Percentiles rank a stretch among this genome's conserved stretches.
phyloP scores from a whole-genome alignment of 2,797 vertebrate species.

The Decapterus maruadsi region DNA sequence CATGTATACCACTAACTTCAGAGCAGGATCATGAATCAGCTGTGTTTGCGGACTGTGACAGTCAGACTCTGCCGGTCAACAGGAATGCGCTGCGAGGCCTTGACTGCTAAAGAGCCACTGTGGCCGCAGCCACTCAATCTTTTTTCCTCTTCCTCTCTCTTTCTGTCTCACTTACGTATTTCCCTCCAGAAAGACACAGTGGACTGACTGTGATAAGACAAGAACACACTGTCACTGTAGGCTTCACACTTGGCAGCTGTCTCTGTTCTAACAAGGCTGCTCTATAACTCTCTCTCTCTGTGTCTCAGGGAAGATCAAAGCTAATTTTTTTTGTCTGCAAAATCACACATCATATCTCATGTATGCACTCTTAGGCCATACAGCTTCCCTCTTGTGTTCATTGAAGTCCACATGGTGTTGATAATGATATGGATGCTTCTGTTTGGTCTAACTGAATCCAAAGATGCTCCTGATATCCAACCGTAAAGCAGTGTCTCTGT shows the following conservation, averaged over 20 bases:
- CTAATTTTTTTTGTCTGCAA: conserved; percentile 24
- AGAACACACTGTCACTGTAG: conserved; percentile 46
- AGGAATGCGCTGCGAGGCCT: conserved; percentile 61
- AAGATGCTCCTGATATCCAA: no score
- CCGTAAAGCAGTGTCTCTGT: no score
- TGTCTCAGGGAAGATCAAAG: conserved; percentile 28
- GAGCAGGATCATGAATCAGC: conserved; percentile 60
- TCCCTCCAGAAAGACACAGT: conserved; percentile 30
- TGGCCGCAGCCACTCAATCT: conserved; percentile 26
- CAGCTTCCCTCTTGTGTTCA: background rate
- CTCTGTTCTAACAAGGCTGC: conserved; percentile 49
- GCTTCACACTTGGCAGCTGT: conserved; percentile 57
- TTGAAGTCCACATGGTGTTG: conserved; percentile 13
- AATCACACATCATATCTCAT: background rate
- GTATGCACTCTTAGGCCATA: background rate
- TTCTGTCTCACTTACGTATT: conserved; percentile 34
- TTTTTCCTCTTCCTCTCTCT: conserved; percentile 53
- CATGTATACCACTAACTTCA: conserved; percentile 30
- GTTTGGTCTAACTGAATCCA: no score
- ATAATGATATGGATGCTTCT: conserved; percentile 6
- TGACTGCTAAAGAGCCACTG: conserved; percentile 42
- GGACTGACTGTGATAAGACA: conserved; percentile 35
- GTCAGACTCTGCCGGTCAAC: conserved; percentile 49
- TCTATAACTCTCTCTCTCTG: conserved; percentile 17
- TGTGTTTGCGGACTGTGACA: conserved; percentile 60